Conservation (phyloP, 2,113 vertebrate genomes). For the Ophthalmolycus amberensis region DNA sequence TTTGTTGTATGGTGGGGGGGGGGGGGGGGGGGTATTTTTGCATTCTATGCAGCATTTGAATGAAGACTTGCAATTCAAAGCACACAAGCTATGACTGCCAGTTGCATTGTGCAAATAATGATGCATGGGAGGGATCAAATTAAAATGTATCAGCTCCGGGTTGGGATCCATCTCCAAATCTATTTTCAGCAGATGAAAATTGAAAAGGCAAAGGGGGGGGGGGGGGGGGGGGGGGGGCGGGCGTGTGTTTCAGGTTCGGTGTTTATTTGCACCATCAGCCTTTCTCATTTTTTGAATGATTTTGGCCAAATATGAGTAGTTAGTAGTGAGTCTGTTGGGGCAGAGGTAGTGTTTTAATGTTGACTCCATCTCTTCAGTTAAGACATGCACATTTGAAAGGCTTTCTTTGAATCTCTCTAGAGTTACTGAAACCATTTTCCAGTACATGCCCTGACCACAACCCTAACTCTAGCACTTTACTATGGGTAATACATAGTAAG, state of each 20-base stretch:
- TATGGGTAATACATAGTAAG: neutral
- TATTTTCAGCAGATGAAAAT: constrained; percentile 74
- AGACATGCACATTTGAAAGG: neutral
- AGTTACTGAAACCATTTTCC: neutral
- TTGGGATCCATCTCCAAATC: constrained; percentile 73
- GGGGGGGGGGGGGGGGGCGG: neutral
- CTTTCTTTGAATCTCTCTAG: neutral
- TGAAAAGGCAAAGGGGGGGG: constrained; percentile 60
- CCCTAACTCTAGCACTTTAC: neutral
- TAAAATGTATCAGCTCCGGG: constrained; percentile 74
- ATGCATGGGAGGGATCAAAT: constrained; percentile 73
- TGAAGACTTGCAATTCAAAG: constrained; percentile 70
- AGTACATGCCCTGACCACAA: neutral
- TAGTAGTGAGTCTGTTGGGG: constrained; percentile 5
- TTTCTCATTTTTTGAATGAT: constrained; percentile 25
- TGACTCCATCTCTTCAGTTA: neutral
- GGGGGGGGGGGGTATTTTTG: constrained; percentile 31
- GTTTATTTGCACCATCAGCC: constrained; percentile 43
- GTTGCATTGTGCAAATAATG: constrained; percentile 73
- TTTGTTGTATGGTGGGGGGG: constrained; percentile 61
- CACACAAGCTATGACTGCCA: constrained; percentile 52
- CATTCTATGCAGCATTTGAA: constrained; percentile 72
- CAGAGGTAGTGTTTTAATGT: neutral
- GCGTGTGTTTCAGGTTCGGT: constrained; percentile 23
- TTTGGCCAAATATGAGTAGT: constrained; percentile 25